phyloP scores from a whole-genome alignment of 2,888 invertebrate species.

The Cistogaster globosa region DNA sequence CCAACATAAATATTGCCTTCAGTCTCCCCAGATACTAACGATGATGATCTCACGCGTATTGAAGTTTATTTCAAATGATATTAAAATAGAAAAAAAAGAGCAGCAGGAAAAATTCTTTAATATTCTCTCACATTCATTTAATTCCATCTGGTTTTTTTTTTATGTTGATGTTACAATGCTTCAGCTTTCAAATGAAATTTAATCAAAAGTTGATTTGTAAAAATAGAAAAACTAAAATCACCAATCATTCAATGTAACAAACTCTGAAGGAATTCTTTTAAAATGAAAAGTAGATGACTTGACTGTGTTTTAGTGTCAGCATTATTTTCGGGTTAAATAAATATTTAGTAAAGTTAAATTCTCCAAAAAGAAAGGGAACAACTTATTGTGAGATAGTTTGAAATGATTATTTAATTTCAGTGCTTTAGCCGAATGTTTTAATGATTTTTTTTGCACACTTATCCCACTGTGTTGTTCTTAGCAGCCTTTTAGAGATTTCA shows the following conservation, averaged over 20 bases:
- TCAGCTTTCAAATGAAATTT: constrained; percentile 50
- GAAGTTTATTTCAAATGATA: constrained; percentile 47
- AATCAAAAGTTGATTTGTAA: constrained; percentile 47
- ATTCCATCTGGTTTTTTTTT: constrained; percentile 34
- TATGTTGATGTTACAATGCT: constrained; percentile 16
- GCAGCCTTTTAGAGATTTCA: too few species aligned
- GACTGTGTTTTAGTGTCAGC: too few species aligned
- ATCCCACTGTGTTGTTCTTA: too few species aligned
- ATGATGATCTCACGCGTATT: constrained; percentile 65
- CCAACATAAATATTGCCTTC: constrained; percentile 44
- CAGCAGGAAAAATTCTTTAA: constrained; percentile 55
- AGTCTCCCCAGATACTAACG: constrained; percentile 46
- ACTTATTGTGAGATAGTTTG: too few species aligned
- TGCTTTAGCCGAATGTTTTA: too few species aligned
- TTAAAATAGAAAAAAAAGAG: constrained; percentile 8
- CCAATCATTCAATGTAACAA: constrained; percentile 16
- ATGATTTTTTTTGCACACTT: too few species aligned
- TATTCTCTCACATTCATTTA: constrained; percentile 68
- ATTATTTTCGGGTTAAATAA: too few species aligned
- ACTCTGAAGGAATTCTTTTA: constrained; percentile 29
- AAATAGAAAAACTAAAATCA: constrained; percentile 6
- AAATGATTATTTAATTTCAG: too few species aligned
- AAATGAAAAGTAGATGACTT: constrained; percentile 18
- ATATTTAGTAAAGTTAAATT: too few species aligned
- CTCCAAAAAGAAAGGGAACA: too few species aligned